Percentiles rank a stretch among this genome's conserved stretches.
phyloP scores from a whole-genome alignment of 1,140 invertebrate species.

The Temnothorax curvispinosus region DNA sequence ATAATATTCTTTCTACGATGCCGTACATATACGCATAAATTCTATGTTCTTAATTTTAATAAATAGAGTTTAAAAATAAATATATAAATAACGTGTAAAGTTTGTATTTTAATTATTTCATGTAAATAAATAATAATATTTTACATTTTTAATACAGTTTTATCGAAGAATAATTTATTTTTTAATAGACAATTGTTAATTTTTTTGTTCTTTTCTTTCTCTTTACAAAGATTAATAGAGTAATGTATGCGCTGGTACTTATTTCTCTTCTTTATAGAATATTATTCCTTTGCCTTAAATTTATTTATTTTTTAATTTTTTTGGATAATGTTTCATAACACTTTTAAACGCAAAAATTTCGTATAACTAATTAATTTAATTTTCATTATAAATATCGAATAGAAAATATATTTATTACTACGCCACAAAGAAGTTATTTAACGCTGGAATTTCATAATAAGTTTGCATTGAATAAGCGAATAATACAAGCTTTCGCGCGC shows the following conservation, averaged over 20 bases:
- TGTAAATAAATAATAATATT: not conserved
- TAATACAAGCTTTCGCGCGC: not conserved
- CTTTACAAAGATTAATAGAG: not conserved
- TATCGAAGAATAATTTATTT: not conserved
- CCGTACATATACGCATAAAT: not conserved
- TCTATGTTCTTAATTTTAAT: not conserved
- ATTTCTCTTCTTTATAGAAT: not conserved
- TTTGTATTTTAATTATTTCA: not conserved
- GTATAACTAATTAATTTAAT: slow-evolving; percentile 5
- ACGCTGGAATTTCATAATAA: slow-evolving; percentile 22
- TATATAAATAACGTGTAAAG: not conserved
- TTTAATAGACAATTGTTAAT: not conserved
- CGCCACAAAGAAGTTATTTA: slow-evolving; percentile 14
- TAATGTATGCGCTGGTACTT: not conserved
- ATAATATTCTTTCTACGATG: not conserved
- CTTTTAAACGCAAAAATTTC: not conserved
- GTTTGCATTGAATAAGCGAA: slow-evolving; percentile 3
- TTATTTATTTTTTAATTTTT: not conserved
- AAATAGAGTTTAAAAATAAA: not conserved
- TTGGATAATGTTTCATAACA: not conserved
- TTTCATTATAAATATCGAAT: not conserved
- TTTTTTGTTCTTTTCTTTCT: not conserved
- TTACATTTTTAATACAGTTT: not conserved
- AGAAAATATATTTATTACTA: slow-evolving; percentile 8
- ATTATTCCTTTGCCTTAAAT: not conserved